phyloP scores from a whole-genome alignment of 1,140 invertebrate genomes.

The Antheraea mylitta region DNA sequence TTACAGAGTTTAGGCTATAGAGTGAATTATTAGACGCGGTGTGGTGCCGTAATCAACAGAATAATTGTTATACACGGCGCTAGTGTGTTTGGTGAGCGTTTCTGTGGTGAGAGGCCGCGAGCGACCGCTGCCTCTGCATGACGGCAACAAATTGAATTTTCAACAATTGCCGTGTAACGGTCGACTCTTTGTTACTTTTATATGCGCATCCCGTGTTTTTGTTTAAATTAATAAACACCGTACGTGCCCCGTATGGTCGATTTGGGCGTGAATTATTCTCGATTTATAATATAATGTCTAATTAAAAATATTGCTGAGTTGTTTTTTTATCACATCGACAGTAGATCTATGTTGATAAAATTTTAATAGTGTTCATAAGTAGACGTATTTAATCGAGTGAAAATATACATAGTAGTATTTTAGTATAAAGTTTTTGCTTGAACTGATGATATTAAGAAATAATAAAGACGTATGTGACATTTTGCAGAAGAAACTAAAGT shows the following conservation, averaged over 20 bases:
- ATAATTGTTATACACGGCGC: constrained; percentile 67
- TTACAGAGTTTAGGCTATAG: constrained; percentile 71
- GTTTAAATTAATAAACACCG: constrained; percentile 1
- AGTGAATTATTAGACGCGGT: constrained; percentile 73
- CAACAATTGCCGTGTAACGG: constrained; percentile 42
- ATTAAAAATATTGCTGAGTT: constrained; percentile 2
- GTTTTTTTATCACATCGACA: background rate
- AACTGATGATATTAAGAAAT: too few species aligned
- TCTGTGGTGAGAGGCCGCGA: constrained; percentile 45
- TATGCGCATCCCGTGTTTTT: background rate
- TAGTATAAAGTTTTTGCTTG: too few species aligned
- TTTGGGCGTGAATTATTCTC: background rate
- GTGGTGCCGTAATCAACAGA: constrained; percentile 63
- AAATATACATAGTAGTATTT: too few species aligned
- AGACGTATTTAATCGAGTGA: background rate
- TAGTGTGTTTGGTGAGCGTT: constrained; percentile 57
- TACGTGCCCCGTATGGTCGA: background rate
- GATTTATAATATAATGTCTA: background rate
- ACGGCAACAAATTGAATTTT: constrained; percentile 57
- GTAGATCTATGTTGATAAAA: background rate
- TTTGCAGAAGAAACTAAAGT: too few species aligned
- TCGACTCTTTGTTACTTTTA: constrained; percentile 21
- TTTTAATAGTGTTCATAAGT: background rate
- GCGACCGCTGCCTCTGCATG: constrained; percentile 9
- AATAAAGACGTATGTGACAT: too few species aligned